Conservation (phyloP, 1,140 invertebrate species). For the Drosophila saltans region DNA sequence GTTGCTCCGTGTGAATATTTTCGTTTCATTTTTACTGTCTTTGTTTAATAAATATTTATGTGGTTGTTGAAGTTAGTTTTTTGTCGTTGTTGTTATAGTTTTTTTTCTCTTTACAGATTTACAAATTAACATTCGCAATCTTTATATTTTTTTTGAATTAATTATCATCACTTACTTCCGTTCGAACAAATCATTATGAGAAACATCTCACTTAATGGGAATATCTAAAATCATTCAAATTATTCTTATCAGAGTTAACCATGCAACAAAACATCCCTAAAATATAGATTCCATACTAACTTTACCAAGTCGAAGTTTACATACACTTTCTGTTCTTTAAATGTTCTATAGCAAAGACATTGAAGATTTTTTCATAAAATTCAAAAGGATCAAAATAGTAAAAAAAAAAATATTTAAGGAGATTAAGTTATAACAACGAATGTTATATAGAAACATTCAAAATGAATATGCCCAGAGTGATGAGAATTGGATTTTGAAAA, state of each 20-base stretch:
- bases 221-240: background rate
- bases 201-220: conserved; percentile 3
- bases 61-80: conserved; percentile 15
- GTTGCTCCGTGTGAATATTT: conserved; percentile 53
- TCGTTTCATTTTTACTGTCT: conserved; percentile 43
- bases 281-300: conserved; percentile 20
- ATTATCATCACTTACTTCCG: conserved; percentile 75
- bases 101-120: conserved; percentile 60
- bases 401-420: too few relatives aligned
- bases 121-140: conserved; percentile 71
- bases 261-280: conserved; percentile 50
- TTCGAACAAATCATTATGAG: conserved; percentile 22
- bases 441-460: too few relatives aligned
- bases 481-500: too few relatives aligned
- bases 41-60: conserved; percentile 76
- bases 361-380: too few relatives aligned
- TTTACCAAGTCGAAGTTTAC: background rate
- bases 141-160: conserved; percentile 61
- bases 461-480: too few relatives aligned
- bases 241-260: conserved; percentile 14
- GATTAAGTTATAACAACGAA: too few relatives aligned
- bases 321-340: background rate
- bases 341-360: background rate
- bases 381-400: too few relatives aligned
- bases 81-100: conserved; percentile 22